A percentile compares a stretch with the other conserved stretches of the same genome.
These are phyloP conservation scores for Antheraea yamamai DNA, from an alignment of 2,888 invertebrate genomes.

Conservation along the genomic window DNA sequence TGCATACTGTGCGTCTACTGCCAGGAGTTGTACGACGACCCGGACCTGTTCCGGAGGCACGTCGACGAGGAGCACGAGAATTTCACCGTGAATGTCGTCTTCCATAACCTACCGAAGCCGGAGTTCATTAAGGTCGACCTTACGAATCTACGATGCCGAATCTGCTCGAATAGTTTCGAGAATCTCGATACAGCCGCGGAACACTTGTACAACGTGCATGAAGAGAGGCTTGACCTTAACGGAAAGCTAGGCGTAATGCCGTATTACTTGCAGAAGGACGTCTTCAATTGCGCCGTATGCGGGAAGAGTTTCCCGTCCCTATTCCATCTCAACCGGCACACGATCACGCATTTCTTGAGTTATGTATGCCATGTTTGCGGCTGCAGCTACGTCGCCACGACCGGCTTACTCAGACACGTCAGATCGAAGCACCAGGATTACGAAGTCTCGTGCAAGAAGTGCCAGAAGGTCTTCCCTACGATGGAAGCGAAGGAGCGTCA, in stretches of 20 bases:
- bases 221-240: conserved; percentile 44
- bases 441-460: conserved; percentile 62
- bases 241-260: conserved; percentile 69
- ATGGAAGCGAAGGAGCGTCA: conserved; percentile 72
- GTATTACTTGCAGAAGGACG: conserved; percentile 57
- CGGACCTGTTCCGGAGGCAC: conserved; percentile 58
- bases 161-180: conserved; percentile 46
- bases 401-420: conserved; percentile 63
- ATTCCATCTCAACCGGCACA: conserved; percentile 67
- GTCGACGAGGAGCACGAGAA: conserved; percentile 62
- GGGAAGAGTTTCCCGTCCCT: conserved; percentile 61
- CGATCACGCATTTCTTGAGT: conserved; percentile 67
- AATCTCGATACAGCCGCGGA: conserved; percentile 52
- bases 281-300: conserved; percentile 63
- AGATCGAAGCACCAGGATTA: conserved; percentile 68
- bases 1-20: conserved; percentile 74
- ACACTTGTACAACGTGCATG: conserved; percentile 53
- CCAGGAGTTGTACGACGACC: conserved; percentile 66
- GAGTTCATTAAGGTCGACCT: conserved; percentile 72
- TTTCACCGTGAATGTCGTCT: conserved; percentile 64
- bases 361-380: conserved; percentile 73
- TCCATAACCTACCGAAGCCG: conserved; percentile 64
- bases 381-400: conserved; percentile 66
- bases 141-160: conserved; percentile 58
- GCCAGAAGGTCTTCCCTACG: conserved; percentile 64